Evolutionary conservation across 53 echinoderm and acorn worm genomes (phyloP), one percentile per base, ranked within the genome.

Genomic region (Astropecten irregularis): DNA sequence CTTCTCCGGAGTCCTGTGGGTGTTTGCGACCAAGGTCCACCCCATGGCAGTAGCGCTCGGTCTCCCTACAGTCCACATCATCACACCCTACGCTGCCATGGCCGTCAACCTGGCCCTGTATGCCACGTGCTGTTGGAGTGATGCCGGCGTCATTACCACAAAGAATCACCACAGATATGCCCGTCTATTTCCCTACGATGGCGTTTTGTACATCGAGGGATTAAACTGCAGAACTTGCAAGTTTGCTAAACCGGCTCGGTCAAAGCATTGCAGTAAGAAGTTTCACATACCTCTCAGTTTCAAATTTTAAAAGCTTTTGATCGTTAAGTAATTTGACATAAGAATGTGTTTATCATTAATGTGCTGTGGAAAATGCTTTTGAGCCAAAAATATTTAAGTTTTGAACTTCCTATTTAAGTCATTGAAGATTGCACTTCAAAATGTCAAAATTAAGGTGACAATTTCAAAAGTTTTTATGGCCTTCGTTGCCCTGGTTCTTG

Each of bases 181-280:
- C n/a, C 49, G 66, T 30, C 53, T 83, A 25, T 95, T 90, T 52
- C 32, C 36, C 19, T 84, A 69, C 58, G 95, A 95, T 60, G 82
- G 86, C 6, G 25, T 65, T 16, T 60, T 95, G 40, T 95, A 90
- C 59, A 53, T 82, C 19, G 58, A 61, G 30, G 90, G 77, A 14
- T 32, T 33, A 11, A 50, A 19, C 0, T 95, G 95, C 63, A 62
- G 77, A 53, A 93, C 95, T 1, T 95, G 95, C 49, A 49, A 50
- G 35, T 71, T 95, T 71, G 66, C 68, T 47, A 95, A 95, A 71
- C 95, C 93, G 21, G 95, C 95, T 9, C 77, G 95, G 9, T 95
- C 95, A 11, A 95, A 95, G 76, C 95, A 95, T 35, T 95, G 95
- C 86, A 89, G 95, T 95, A 36, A 89, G 94, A 48, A 29, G 19